phyloP scores from a whole-genome alignment of 2,888 invertebrate genomes.

The Macrosiphum euphorbiae region DNA sequence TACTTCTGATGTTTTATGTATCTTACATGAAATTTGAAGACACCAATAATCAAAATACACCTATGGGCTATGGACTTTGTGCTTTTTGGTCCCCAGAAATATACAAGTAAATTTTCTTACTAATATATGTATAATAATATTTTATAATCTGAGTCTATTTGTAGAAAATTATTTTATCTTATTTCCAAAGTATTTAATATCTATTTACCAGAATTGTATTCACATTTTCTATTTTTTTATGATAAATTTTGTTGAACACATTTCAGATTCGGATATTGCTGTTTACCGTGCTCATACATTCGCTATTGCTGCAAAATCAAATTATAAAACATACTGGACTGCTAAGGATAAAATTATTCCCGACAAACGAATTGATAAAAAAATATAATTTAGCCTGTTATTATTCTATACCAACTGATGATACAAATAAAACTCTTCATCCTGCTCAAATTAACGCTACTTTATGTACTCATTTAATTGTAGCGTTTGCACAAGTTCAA shows the following conservation, averaged over 20 bases:
- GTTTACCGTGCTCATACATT: constrained; percentile 33
- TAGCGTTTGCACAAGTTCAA: constrained; percentile 79
- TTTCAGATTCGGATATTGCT: constrained; percentile 39
- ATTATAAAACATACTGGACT: constrained; percentile 28
- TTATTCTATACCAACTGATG: constrained; percentile 75
- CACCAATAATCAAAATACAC: constrained; percentile 55
- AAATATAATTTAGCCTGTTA: constrained; percentile 76
- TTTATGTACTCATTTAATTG: constrained; percentile 86
- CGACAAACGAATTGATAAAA: constrained; percentile 63
- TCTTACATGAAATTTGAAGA: constrained; percentile 56
- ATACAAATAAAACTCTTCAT: constrained; percentile 70
- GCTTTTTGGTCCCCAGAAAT: constrained; percentile 66
- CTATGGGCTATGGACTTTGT: constrained; percentile 67
- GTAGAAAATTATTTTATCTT: not conserved
- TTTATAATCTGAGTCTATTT: not conserved
- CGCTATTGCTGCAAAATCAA: constrained; percentile 50
- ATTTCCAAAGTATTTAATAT: not conserved
- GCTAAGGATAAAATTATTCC: constrained; percentile 39
- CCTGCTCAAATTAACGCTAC: constrained; percentile 77
- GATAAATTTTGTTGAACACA: not conserved
- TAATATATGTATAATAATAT: not conserved
- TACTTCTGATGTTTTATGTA: constrained; percentile 56
- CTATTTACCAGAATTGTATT: not conserved
- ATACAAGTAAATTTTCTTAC: constrained; percentile 46
- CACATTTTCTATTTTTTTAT: not conserved